Evolutionary conservation across 2,888 invertebrate genomes (phyloP).

Genomic region (Chironomus riparius): DNA sequence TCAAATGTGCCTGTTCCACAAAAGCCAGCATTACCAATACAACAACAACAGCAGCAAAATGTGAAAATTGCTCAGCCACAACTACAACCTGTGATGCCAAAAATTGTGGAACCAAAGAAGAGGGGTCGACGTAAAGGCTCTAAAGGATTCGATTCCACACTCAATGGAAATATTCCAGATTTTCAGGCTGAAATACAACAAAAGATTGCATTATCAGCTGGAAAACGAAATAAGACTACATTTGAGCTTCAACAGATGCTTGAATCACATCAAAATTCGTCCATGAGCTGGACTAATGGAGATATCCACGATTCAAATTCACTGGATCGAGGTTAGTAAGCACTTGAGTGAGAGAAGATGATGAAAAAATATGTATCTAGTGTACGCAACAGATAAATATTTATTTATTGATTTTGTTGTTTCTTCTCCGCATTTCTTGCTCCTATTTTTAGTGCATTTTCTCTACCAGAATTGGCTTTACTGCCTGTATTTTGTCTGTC

Average conservation of each 20-base stretch:
- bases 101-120: conserved; percentile 34
- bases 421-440: too few species aligned
- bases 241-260: conserved; percentile 34
- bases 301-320: conserved; percentile 8
- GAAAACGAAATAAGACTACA: conserved; percentile 42
- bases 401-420: neutral
- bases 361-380: too few species aligned
- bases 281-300: conserved; percentile 2
- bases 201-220: conserved; percentile 29
- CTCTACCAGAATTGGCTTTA: too few species aligned
- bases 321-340: conserved; percentile 21
- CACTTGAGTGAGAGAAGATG: neutral
- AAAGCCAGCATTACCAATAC: neutral
- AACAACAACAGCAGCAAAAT: too few species aligned
- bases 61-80: neutral
- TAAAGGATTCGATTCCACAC: conserved; percentile 36
- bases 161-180: conserved; percentile 17
- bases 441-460: too few species aligned
- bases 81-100: neutral
- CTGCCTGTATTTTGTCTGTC: too few species aligned
- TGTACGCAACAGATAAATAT: neutral
- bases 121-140: conserved; percentile 42
- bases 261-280: conserved; percentile 11
- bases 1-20: neutral
- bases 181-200: conserved; percentile 28